These are phyloP conservation scores for Falcunculus frontatus DNA, from an alignment of 2,113 vertebrate genomes.

Conservation along the genomic window DNA sequence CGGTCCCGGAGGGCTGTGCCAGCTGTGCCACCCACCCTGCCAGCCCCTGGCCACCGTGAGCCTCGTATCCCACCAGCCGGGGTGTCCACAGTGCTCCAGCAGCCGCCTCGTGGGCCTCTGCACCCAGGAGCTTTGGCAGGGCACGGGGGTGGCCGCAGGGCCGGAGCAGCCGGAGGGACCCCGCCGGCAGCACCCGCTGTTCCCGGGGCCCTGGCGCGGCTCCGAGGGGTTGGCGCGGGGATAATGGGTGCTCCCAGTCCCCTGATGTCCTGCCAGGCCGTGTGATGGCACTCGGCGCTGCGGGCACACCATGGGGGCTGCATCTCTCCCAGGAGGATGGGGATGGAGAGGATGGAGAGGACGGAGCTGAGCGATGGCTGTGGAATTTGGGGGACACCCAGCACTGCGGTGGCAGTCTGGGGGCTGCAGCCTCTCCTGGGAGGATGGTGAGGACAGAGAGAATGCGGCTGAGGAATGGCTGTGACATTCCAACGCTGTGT, in stretches of 20 bases:
- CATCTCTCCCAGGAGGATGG: not conserved
- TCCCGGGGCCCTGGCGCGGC: not conserved
- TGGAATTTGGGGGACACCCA: not conserved
- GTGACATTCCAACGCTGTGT: not conserved
- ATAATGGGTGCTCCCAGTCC: not conserved
- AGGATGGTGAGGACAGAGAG: not conserved
- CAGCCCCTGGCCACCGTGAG: not conserved
- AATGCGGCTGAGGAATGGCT: not conserved
- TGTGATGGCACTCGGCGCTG: not conserved
- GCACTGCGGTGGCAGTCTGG: not conserved
- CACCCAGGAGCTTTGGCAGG: not conserved
- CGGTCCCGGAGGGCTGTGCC: not conserved
- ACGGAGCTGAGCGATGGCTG: not conserved
- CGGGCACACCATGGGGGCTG: not conserved
- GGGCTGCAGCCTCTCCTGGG: not conserved
- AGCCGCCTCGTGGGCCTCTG: rapidly evolving
- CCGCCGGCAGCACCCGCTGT: not conserved
- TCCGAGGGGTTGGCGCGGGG: not conserved
- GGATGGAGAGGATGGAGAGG: not conserved
- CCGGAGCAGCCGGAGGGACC: not conserved
- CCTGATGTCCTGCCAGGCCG: not conserved
- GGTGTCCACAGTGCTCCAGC: rapidly evolving
- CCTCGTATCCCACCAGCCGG: rapidly evolving
- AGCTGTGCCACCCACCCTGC: not conserved
- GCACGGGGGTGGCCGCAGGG: not conserved